Evolutionary conservation across 2,113 vertebrate genomes (phyloP).

Genomic region (Epinephelus moara): DNA sequence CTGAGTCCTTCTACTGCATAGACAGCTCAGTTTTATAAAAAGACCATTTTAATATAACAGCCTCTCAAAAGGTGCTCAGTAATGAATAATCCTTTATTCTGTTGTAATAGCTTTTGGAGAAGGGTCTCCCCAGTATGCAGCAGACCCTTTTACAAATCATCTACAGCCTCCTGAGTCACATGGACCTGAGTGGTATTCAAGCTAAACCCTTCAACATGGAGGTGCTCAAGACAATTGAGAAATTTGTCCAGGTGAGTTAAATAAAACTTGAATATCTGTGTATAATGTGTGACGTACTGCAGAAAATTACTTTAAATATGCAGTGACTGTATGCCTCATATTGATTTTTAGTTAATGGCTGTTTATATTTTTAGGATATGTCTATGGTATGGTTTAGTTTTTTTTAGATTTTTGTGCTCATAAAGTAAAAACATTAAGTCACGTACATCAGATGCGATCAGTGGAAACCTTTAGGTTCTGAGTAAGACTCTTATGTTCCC

Average conservation of each 20-base stretch:
- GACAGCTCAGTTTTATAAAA: too few relatives aligned
- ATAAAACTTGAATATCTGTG: neutral
- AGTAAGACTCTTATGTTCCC: slow-evolving; percentile 30
- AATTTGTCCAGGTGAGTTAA: slow-evolving; percentile 93
- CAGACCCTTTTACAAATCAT: slow-evolving; percentile 97
- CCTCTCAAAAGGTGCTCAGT: neutral
- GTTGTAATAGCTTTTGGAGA: slow-evolving; percentile 91
- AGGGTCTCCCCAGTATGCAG: slow-evolving; percentile 96
- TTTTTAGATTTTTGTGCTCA: neutral
- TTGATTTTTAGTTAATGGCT: neutral
- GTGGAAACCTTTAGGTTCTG: slow-evolving; percentile 47
- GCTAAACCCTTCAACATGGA: slow-evolving; percentile 96
- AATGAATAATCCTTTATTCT: slow-evolving; percentile 20
- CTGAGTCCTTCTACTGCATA: too few relatives aligned
- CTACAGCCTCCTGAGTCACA: slow-evolving; percentile 95
- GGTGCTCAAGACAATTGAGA: slow-evolving; percentile 97
- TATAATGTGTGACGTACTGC: neutral
- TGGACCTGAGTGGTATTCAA: slow-evolving; percentile 93
- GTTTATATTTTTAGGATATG: neutral
- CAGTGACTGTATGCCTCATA: neutral
- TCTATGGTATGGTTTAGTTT: neutral
- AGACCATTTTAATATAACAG: neutral
- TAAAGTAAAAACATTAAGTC: slow-evolving; percentile 1
- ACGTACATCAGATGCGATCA: slow-evolving; percentile 31
- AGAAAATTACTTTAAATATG: neutral